Evolutionary conservation across 2,888 invertebrate species (phyloP).

Genomic region (Melipona beecheii): DNA sequence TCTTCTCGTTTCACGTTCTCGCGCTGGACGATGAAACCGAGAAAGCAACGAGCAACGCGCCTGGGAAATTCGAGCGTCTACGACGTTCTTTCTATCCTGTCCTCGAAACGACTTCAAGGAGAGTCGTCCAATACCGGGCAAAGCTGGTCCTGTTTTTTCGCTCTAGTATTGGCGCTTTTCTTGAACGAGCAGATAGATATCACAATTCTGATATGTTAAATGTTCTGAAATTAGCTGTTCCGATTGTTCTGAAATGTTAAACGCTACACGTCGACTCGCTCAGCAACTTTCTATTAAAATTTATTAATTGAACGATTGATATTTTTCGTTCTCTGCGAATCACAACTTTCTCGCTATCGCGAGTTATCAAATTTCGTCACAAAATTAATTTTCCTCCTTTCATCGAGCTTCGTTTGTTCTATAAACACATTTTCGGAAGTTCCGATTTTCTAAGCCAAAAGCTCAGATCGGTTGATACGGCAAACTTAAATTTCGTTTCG

Average conservation of each 20-base stretch:
- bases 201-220: no score
- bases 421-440: not conserved
- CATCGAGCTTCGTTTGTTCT: not conserved
- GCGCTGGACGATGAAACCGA: not conserved
- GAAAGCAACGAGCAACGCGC: not conserved
- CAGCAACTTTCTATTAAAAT: not conserved
- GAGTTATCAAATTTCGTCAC: not conserved
- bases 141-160: no score
- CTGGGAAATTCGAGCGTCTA: not conserved
- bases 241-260: no score
- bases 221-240: no score
- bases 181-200: no score
- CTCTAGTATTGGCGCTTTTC: no score
- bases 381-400: not conserved
- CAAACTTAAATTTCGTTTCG: not conserved
- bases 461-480: not conserved
- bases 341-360: not conserved
- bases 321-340: not conserved
- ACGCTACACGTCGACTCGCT: no score
- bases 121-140: no score
- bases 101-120: not conserved
- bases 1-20: slow-evolving; percentile 1
- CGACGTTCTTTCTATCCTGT: not conserved
- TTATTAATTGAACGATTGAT: not conserved
- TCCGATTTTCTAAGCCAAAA: not conserved